Evolutionary conservation across 2,113 vertebrate species (phyloP).

Genomic region (Mesoclemmys tuberculata): DNA sequence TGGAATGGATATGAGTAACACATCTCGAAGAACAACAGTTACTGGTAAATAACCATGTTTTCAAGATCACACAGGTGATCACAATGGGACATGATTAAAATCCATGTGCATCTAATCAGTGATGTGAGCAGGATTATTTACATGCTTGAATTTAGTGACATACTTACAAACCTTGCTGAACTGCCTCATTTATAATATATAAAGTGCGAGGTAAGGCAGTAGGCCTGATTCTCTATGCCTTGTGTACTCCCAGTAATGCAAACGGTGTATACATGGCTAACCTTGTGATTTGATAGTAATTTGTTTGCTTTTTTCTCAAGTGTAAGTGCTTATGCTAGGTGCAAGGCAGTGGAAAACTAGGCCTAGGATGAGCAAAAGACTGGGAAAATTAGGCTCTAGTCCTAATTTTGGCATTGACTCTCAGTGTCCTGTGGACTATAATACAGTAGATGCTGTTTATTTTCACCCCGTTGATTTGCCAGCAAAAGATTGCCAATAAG

Average conservation of each 20-base stretch:
- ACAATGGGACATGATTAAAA: neutral
- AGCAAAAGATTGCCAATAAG: neutral
- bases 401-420: neutral
- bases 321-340: neutral
- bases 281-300: neutral
- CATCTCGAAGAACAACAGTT: no score
- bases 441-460: neutral
- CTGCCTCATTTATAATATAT: neutral
- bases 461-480: neutral
- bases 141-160: neutral
- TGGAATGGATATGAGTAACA: no score
- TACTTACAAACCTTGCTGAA: neutral
- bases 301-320: neutral
- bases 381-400: neutral
- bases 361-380: neutral
- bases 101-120: accelerated
- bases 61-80: neutral
- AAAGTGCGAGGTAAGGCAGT: neutral
- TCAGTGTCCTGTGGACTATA: accelerated
- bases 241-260: neutral
- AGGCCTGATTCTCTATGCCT: neutral
- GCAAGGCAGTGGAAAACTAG: neutral
- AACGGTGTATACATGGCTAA: neutral
- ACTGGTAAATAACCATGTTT: no score
- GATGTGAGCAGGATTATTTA: neutral